phyloP scores from a whole-genome alignment of 1,140 invertebrate genomes.

The Pseudoatta argentina region DNA sequence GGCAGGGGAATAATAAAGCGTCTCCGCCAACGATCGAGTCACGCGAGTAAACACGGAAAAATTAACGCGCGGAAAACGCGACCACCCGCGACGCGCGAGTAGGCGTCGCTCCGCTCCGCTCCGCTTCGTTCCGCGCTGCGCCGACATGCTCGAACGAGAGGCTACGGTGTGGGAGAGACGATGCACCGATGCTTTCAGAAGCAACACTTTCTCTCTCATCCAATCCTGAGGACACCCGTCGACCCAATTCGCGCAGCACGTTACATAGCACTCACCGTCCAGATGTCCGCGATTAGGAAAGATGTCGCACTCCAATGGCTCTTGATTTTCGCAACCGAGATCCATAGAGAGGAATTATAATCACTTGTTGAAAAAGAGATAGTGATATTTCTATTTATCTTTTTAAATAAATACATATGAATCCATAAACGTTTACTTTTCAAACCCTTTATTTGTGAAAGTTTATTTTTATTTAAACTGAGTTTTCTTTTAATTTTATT shows the following conservation, averaged over 20 bases:
- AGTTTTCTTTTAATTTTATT: background rate
- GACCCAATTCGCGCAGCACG: constrained; percentile 77
- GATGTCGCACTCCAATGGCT: constrained; percentile 8
- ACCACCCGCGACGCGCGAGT: constrained; percentile 74
- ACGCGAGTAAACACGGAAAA: constrained; percentile 52
- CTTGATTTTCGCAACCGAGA: constrained; percentile 30
- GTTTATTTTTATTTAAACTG: background rate
- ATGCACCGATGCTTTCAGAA: constrained; percentile 45
- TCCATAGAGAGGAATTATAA: background rate
- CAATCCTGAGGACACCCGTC: constrained; percentile 80
- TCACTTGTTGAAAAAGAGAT: background rate
- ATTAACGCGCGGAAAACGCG: constrained; percentile 66
- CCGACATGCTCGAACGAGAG: constrained; percentile 30
- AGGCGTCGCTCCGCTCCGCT: constrained; percentile 73
- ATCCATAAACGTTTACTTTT: background rate
- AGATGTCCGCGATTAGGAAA: constrained; percentile 53
- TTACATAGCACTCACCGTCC: constrained; percentile 64
- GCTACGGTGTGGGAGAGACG: constrained; percentile 78
- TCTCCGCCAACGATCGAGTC: constrained; percentile 41
- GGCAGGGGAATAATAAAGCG: constrained; percentile 27
- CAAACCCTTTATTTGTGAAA: background rate
- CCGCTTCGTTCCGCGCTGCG: background rate
- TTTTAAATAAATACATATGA: background rate
- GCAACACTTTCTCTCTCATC: constrained; percentile 82
- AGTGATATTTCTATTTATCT: background rate